A percentile compares a stretch with the other conserved stretches of the same genome.
phyloP scores from a whole-genome alignment of 2,888 invertebrate genomes.

The Agriopis marginaria region DNA sequence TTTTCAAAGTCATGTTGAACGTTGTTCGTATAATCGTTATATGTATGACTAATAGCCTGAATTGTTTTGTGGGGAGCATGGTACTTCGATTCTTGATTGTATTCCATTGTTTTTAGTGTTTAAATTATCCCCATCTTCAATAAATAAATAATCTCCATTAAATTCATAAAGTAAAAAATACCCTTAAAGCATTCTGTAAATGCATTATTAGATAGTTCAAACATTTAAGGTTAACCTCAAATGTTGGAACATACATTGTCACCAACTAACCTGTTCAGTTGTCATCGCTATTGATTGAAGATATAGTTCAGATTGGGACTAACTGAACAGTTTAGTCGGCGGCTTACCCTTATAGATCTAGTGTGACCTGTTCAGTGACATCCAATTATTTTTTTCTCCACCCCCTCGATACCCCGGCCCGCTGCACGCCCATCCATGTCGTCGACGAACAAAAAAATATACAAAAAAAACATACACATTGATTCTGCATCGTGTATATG shows the following conservation, averaged over 20 bases:
- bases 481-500: constrained; percentile 80
- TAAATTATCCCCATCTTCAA: constrained; percentile 54
- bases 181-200: constrained; percentile 76
- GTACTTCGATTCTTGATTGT: constrained; percentile 52
- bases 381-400: constrained; percentile 81
- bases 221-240: constrained; percentile 62
- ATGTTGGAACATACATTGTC: constrained; percentile 54
- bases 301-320: not conserved
- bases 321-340: constrained; percentile 3
- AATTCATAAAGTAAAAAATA: constrained; percentile 55
- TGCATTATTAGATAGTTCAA: constrained; percentile 69
- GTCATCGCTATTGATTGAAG: not conserved
- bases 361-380: constrained; percentile 84
- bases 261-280: constrained; percentile 1
- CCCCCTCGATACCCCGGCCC: constrained; percentile 78
- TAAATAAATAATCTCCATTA: constrained; percentile 78
- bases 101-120: constrained; percentile 46
- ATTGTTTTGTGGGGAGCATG: constrained; percentile 75
- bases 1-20: constrained; percentile 53
- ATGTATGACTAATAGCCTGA: constrained; percentile 79
- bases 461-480: constrained; percentile 74
- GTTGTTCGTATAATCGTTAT: constrained; percentile 71
- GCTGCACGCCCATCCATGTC: constrained; percentile 82
- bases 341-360: constrained; percentile 68
- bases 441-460: constrained; percentile 73